Percentiles rank a stretch among this genome's conserved stretches.
phyloP scores from a whole-genome alignment of 2,888 invertebrate genomes.

The Deilephila porcellus region DNA sequence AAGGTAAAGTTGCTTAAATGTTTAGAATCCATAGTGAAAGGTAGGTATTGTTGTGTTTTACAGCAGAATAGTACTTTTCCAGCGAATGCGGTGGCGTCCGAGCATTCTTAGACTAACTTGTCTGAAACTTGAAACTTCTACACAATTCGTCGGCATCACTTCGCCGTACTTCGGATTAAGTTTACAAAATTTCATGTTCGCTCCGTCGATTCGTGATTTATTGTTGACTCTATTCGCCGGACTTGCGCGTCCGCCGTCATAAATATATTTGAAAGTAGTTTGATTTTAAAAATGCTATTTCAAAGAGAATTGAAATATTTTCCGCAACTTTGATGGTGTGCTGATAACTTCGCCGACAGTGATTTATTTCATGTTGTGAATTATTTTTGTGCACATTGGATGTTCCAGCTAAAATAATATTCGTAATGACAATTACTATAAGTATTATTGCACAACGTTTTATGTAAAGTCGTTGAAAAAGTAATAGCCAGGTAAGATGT shows the following conservation, averaged over 20 bases:
- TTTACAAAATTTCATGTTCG: constrained; percentile 62
- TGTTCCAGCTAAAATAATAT: not conserved
- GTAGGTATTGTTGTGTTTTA: constrained; percentile 62
- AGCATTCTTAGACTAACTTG: constrained; percentile 59
- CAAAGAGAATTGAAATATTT: constrained; percentile 24
- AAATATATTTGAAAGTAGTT: constrained; percentile 38
- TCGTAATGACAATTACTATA: not conserved
- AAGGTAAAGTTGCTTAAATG: constrained; percentile 45
- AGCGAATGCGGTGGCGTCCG: constrained; percentile 48
- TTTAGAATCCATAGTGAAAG: constrained; percentile 38
- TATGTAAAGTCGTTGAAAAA: too few relatives aligned
- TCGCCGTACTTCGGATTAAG: constrained; percentile 60
- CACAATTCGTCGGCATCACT: constrained; percentile 63
- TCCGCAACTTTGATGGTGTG: constrained; percentile 8
- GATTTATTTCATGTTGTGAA: not conserved
- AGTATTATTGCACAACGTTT: too few relatives aligned
- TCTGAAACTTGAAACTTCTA: constrained; percentile 60
- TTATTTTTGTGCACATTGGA: not conserved
- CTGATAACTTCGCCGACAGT: not conserved
- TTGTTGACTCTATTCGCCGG: constrained; percentile 45
- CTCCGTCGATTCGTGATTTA: constrained; percentile 57
- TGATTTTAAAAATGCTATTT: constrained; percentile 29
- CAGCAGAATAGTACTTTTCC: constrained; percentile 61
- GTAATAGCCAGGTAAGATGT: too few relatives aligned
- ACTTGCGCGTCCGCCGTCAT: constrained; percentile 41